These are phyloP conservation scores for Andrena praecox DNA, from an alignment of 2,888 invertebrate genomes.

Conservation along the genomic window DNA sequence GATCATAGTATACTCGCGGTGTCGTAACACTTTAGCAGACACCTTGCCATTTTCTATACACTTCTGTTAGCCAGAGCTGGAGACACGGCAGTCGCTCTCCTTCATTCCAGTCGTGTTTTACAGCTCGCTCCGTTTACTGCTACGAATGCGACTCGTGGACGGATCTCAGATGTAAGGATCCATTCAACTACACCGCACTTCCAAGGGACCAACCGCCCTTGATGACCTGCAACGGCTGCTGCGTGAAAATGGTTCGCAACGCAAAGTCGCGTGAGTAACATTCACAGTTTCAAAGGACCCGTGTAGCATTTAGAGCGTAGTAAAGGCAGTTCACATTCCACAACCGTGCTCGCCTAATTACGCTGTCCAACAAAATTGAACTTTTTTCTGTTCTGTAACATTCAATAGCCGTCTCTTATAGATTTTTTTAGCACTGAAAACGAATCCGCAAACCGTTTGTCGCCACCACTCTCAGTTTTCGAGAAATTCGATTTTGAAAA, in stretches of 20 bases:
- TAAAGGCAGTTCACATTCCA: too few relatives aligned
- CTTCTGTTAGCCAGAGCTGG: background rate
- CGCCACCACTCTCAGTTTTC: too few relatives aligned
- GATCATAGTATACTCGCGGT: background rate
- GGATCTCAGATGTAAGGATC: slow-evolving; percentile 95
- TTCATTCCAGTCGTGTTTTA: slow-evolving; percentile 41
- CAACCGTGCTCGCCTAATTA: too few relatives aligned
- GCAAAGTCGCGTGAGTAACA: slow-evolving; percentile 93
- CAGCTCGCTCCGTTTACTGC: slow-evolving; percentile 96
- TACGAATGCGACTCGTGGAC: slow-evolving; percentile 98
- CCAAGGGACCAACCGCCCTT: slow-evolving; percentile 95
- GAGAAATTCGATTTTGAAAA: too few relatives aligned
- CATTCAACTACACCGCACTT: slow-evolving; percentile 96
- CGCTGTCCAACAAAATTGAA: too few relatives aligned
- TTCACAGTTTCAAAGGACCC: background rate
- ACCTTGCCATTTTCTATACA: background rate
- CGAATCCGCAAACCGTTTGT: too few relatives aligned
- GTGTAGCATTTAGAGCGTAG: too few relatives aligned
- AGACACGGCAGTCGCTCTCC: too few relatives aligned
- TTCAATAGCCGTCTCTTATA: too few relatives aligned
- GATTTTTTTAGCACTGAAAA: too few relatives aligned
- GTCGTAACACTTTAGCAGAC: background rate
- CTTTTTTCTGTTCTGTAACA: too few relatives aligned
- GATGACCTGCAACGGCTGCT: slow-evolving; percentile 96
- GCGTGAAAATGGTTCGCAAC: slow-evolving; percentile 97